phyloP scores from a whole-genome alignment of 2,797 vertebrate genomes.

The Enteromius anoplus region DNA sequence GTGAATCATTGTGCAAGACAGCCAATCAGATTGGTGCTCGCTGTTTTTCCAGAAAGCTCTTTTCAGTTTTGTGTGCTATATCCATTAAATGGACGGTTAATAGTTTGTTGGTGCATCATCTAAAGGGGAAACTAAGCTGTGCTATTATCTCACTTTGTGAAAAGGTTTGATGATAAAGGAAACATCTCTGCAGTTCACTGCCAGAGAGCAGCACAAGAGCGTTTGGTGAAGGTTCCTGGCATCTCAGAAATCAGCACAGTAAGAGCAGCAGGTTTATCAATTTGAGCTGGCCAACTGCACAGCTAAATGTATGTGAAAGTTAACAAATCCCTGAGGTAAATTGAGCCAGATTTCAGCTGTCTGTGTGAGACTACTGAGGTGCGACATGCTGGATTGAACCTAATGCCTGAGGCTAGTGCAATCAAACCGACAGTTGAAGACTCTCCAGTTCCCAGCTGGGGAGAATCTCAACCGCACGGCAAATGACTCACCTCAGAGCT shows the following conservation, averaged over 20 bases:
- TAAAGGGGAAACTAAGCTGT: slow-evolving; percentile 11
- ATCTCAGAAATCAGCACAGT: slow-evolving; percentile 64
- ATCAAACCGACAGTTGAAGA: slow-evolving; percentile 84
- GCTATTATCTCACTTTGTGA: slow-evolving; percentile 56
- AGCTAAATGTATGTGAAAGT: slow-evolving; percentile 89
- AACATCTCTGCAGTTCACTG: slow-evolving; percentile 60
- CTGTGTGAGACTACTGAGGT: slow-evolving; percentile 85
- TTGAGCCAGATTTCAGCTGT: slow-evolving; percentile 84
- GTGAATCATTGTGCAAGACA: background rate
- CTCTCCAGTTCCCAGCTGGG: slow-evolving; percentile 77
- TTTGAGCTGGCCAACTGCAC: slow-evolving; percentile 85
- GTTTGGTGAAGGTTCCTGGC: slow-evolving; percentile 35
- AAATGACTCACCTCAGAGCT: slow-evolving; percentile 72
- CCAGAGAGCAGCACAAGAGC: slow-evolving; percentile 23
- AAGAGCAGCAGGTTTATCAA: slow-evolving; percentile 86
- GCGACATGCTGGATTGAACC: slow-evolving; percentile 84
- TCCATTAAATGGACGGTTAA: background rate
- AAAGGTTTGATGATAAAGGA: slow-evolving; percentile 48
- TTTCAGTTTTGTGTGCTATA: background rate
- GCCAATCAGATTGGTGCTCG: background rate
- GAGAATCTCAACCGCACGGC: slow-evolving; percentile 75
- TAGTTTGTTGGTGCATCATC: background rate
- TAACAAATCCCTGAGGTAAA: slow-evolving; percentile 87
- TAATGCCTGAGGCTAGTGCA: slow-evolving; percentile 85
- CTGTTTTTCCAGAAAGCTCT: background rate